Conservation (phyloP, 2,888 invertebrate species). For the Cinara cedri region DNA sequence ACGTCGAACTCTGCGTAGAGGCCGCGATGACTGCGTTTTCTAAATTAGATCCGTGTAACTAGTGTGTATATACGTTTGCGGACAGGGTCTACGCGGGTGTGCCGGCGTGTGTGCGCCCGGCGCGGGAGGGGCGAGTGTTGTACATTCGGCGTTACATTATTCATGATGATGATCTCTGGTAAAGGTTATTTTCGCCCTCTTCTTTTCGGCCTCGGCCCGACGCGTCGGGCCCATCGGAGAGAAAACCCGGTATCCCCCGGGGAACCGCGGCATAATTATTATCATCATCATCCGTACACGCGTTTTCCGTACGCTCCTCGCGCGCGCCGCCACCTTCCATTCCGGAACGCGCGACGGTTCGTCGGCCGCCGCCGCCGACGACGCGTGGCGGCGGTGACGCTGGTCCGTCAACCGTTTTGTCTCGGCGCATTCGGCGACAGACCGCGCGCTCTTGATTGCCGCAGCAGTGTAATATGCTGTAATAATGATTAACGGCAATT, state of each 20-base stretch:
- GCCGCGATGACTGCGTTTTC: slow-evolving; percentile 53
- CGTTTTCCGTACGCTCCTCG: too few relatives aligned
- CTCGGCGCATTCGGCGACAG: too few relatives aligned
- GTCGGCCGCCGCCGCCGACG: not conserved
- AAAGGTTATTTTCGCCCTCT: slow-evolving; percentile 52
- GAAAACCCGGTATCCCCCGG: slow-evolving; percentile 42
- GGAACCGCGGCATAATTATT: slow-evolving; percentile 48
- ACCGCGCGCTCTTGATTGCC: too few relatives aligned
- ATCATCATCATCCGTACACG: slow-evolving; percentile 29
- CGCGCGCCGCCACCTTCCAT: too few relatives aligned
- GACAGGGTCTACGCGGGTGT: not conserved
- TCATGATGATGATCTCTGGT: slow-evolving; percentile 55
- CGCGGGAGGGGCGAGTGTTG: not conserved
- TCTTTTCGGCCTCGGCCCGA: slow-evolving; percentile 40
- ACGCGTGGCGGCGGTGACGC: too few relatives aligned
- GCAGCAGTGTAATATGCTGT: too few relatives aligned
- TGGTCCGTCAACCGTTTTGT: too few relatives aligned
- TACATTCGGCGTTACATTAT: slow-evolving; percentile 53
- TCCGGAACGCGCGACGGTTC: too few relatives aligned
- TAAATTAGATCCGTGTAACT: slow-evolving; percentile 53
- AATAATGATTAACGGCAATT: too few relatives aligned
- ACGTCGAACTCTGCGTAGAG: slow-evolving; percentile 37
- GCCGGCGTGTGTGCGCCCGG: not conserved
- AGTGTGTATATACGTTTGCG: not conserved
- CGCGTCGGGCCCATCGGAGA: slow-evolving; percentile 42